These are phyloP conservation scores for Laothoe populi DNA, from an alignment of 2,888 invertebrate species.

Conservation along the genomic window DNA sequence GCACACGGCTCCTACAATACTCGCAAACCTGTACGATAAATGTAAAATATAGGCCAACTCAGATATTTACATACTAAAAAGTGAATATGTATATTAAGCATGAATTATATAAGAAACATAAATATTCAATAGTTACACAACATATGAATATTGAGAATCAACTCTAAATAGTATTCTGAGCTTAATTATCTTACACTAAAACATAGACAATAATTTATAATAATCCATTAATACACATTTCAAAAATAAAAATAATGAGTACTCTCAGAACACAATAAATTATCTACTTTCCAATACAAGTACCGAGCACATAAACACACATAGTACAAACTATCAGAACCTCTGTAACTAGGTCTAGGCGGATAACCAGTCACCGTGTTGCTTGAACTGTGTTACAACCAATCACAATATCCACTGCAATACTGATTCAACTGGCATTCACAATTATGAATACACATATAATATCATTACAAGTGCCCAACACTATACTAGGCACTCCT, in stretches of 20 bases:
- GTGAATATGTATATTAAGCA: background rate
- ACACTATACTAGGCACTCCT: background rate
- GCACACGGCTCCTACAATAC: constrained; percentile 5
- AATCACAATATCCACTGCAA: constrained; percentile 10
- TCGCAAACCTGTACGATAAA: background rate
- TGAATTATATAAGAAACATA: background rate
- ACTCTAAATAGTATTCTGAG: too few relatives aligned
- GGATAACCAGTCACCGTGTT: constrained; percentile 38
- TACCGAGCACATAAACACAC: constrained; percentile 5
- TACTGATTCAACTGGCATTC: background rate
- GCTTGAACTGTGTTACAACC: constrained; percentile 15
- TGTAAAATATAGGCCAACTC: background rate
- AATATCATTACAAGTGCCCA: background rate
- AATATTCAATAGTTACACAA: background rate
- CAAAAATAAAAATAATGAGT: background rate
- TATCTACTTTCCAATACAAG: background rate
- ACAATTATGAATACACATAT: background rate
- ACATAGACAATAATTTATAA: too few relatives aligned
- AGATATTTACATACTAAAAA: background rate
- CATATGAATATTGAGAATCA: background rate
- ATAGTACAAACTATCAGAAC: constrained; percentile 32
- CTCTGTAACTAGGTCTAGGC: constrained; percentile 56
- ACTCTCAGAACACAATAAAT: background rate
- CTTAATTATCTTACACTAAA: too few relatives aligned
- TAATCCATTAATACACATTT: too few relatives aligned